A percentile compares a stretch with the other conserved stretches of the same genome.
phyloP scores from a whole-genome alignment of 2,113 vertebrate species.

The Albula goreensis region DNA sequence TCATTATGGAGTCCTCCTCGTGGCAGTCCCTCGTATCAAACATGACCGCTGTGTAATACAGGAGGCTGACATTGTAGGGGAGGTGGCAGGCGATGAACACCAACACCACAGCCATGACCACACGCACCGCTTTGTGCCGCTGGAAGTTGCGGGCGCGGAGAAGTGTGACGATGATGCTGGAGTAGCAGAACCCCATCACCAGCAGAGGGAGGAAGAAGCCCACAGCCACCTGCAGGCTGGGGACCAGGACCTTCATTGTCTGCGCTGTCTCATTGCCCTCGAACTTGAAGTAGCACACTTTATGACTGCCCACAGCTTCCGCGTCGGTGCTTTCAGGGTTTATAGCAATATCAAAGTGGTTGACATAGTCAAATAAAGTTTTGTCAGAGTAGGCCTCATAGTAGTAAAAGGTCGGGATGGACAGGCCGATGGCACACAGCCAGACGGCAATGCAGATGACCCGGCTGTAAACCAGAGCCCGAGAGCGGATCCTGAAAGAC shows the following conservation, averaged over 20 bases:
- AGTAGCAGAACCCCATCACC: conserved; percentile 84
- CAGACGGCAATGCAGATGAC: conserved; percentile 75
- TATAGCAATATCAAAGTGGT: rapidly evolving
- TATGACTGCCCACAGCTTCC: too few species aligned
- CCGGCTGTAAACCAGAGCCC: conserved; percentile 59
- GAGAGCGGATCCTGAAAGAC: conserved; percentile 77
- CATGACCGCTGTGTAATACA: conserved; percentile 60
- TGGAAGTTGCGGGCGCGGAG: conserved; percentile 80
- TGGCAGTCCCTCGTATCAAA: conserved; percentile 53
- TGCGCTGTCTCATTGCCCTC: conserved; percentile 1
- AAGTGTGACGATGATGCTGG: conserved; percentile 73
- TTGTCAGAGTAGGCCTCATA: conserved; percentile 40
- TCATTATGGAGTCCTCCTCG: not conserved
- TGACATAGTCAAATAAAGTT: rapidly evolving
- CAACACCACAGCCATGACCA: conserved; percentile 79
- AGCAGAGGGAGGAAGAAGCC: conserved; percentile 84
- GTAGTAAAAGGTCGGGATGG: conserved; percentile 75
- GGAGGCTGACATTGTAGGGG: conserved; percentile 78
- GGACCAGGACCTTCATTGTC: conserved; percentile 62
- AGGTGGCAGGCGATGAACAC: conserved; percentile 83
- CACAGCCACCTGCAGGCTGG: conserved; percentile 72
- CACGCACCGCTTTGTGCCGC: conserved; percentile 82
- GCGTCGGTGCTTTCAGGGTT: too few species aligned
- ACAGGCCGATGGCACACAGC: conserved; percentile 71
- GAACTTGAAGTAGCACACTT: conserved; percentile 73